Evolutionary conservation across 2,113 vertebrate species (phyloP), one percentile per base, ranked within the genome.

Genomic region (Paraplagusia blochii): DNA sequence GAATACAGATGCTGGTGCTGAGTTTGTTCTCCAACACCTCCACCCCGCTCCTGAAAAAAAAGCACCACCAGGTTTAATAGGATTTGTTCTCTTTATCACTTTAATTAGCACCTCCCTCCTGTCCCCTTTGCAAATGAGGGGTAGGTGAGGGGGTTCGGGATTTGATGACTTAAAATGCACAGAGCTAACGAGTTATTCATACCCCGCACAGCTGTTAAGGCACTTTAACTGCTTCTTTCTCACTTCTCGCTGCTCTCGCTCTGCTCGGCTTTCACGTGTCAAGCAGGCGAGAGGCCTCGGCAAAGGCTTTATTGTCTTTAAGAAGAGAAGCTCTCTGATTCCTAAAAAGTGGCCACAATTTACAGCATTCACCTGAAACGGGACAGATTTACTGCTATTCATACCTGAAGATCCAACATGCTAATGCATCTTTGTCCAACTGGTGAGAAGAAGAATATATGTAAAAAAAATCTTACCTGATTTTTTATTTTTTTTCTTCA

Each of bases 81-180:
- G 85, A 89, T 89, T 90, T 88, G 87, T 86, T 89, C 88, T 88
- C 89, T 91, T 90, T 90, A 91, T 90, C 85, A 89, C 88, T 79
- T 89, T 91, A 91, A 91, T 91, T 89, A 90, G 87, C 89, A 88
- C 89, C 88, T 88, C 84, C 86, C 85, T 87, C 84, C 87, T 85
- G 86, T 87, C 89, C 90, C 81, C 81, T 87, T 85, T 87, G 82
- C 82, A 89, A 89, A 89, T 90, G 87, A 90, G 84, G 81, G 86
- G 69, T 86, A 89, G 87, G 87, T 89, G 82, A 84, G 79, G 80
- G 85, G 82, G 82, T 81, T 87, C 48, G 81, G 79, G 81, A 81
- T 86, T 81, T 87, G 88, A 90, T 85, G 87, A 85, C 88, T 90
- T 88, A 88, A 89, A 88, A 89, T 81, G 86, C 88, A 85, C 84